Evolutionary conservation across 2,113 vertebrate genomes (phyloP).

Genomic region (Bungarus multicinctus): DNA sequence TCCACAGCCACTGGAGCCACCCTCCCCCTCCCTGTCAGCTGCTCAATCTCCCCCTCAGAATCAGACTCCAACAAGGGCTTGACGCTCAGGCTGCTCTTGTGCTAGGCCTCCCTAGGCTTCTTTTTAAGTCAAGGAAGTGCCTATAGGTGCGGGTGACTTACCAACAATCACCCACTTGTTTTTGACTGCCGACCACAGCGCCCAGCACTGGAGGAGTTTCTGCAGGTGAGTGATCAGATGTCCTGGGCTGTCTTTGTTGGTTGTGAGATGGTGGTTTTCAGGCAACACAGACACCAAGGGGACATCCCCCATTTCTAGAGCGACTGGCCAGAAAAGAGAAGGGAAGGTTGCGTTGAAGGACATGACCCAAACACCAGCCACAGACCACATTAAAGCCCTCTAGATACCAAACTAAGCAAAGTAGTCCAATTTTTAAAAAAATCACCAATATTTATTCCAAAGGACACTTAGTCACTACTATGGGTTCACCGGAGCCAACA

Average conservation of each 20-base stretch:
- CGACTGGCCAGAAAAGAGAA: conserved; percentile 54
- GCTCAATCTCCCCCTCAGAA: no score
- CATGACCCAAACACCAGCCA: not conserved
- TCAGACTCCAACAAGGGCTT: no score
- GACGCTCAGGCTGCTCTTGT: not conserved
- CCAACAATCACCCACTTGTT: conserved; percentile 84
- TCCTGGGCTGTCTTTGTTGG: conserved; percentile 66
- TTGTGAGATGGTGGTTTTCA: conserved; percentile 63
- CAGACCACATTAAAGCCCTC: not conserved
- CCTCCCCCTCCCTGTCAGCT: no score
- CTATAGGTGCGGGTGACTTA: conserved; percentile 63
- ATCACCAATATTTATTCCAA: not conserved
- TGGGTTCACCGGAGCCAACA: not conserved
- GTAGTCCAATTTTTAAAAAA: not conserved
- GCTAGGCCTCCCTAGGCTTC: not conserved
- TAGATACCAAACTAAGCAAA: not conserved
- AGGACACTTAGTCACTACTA: not conserved
- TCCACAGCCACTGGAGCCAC: no score
- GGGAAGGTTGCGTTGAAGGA: not conserved
- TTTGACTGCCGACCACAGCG: conserved; percentile 83
- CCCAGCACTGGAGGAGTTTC: conserved; percentile 81
- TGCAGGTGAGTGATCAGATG: conserved; percentile 85
- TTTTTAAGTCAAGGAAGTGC: not conserved
- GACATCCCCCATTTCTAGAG: conserved; percentile 75
- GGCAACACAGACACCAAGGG: conserved; percentile 82